phyloP scores from a whole-genome alignment of 2,113 vertebrate species.

The Ophthalmolycus amberensis region DNA sequence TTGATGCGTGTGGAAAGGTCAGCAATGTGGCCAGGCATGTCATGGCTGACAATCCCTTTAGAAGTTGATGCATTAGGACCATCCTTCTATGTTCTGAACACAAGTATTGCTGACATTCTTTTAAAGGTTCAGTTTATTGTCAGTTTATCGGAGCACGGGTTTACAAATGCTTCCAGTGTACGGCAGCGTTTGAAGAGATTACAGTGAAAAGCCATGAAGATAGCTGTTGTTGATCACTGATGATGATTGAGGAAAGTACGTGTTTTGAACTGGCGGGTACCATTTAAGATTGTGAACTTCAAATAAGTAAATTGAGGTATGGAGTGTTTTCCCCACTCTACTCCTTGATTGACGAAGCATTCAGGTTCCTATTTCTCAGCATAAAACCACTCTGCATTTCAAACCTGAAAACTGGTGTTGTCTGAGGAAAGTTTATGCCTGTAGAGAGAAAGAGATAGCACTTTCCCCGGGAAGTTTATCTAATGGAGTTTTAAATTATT shows the following conservation, averaged over 20 bases:
- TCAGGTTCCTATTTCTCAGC: slow-evolving; percentile 42
- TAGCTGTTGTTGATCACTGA: neutral
- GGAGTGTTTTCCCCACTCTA: slow-evolving; percentile 30
- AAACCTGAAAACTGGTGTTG: slow-evolving; percentile 35
- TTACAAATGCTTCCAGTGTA: neutral
- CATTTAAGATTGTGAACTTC: slow-evolving; percentile 16
- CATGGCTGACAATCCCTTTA: neutral
- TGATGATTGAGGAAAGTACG: neutral
- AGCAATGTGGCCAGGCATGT: neutral
- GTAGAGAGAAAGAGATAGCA: slow-evolving; percentile 33
- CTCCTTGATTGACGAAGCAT: slow-evolving; percentile 32
- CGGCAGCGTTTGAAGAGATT: neutral
- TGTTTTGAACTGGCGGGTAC: slow-evolving; percentile 6
- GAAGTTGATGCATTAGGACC: neutral
- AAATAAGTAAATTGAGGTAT: slow-evolving; percentile 18
- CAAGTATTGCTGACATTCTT: neutral
- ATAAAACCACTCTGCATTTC: slow-evolving; percentile 35
- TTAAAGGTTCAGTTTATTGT: neutral
- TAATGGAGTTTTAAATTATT: slow-evolving; percentile 47
- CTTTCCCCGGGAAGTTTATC: slow-evolving; percentile 38
- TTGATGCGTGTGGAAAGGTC: neutral
- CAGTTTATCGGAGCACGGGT: neutral
- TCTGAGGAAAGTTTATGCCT: slow-evolving; percentile 17
- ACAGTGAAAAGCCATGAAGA: neutral
- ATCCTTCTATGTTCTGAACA: neutral